Conservation (phyloP, 2,888 invertebrate species). For the Carcina quercana region DNA sequence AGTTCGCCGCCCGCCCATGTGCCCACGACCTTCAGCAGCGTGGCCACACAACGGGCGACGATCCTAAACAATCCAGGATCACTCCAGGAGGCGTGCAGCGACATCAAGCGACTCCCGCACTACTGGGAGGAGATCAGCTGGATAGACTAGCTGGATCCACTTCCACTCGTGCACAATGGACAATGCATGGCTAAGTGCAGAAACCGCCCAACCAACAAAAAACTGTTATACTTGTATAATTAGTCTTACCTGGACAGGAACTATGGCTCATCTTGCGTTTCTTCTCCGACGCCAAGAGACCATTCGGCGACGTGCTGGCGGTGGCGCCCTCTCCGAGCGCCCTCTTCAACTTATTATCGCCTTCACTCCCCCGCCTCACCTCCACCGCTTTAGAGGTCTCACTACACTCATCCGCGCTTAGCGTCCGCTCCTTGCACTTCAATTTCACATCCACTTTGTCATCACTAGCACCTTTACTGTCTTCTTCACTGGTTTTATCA, state of each 20-base stretch:
- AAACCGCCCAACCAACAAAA: no score
- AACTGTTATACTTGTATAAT: no score
- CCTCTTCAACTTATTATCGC: constrained; percentile 56
- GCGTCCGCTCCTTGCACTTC: constrained; percentile 54
- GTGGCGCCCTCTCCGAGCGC: constrained; percentile 60
- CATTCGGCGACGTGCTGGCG: constrained; percentile 71
- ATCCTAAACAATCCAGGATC: no score
- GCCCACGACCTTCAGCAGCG: no score
- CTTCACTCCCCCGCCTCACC: constrained; percentile 11
- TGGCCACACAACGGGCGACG: no score
- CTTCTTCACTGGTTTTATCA: constrained; percentile 56
- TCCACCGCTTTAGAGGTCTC: constrained; percentile 12
- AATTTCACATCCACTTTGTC: constrained; percentile 52
- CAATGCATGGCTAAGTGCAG: no score
- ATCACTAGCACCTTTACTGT: constrained; percentile 56
- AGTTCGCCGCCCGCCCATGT: no score
- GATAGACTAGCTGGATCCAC: no score
- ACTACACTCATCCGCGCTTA: constrained; percentile 35
- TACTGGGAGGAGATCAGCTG: no score
- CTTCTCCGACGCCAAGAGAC: constrained; percentile 76
- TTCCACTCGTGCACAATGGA: no score
- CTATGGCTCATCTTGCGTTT: constrained; percentile 77
- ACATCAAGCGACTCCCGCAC: no score
- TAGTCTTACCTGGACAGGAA: constrained; percentile 67
- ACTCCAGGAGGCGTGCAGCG: no score